These are phyloP conservation scores for Parazoanthus atlanticus DNA, from an alignment of 92 coral and sea anemone species.

Conservation along the genomic window DNA sequence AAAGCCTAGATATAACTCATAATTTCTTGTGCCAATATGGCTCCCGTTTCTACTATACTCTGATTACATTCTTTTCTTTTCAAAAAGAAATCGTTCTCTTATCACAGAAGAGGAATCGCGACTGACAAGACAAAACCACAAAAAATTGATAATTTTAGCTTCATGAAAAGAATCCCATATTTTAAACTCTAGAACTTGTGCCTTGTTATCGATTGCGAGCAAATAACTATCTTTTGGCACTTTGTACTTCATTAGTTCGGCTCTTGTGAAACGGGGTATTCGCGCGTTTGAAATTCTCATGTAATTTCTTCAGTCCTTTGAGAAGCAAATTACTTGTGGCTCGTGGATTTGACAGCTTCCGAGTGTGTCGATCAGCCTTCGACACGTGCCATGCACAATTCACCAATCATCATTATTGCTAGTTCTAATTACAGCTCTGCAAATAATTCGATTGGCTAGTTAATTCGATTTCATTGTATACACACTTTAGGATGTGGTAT, in stretches of 20 bases:
- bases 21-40: background rate
- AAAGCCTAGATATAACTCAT: background rate
- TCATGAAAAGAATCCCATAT: background rate
- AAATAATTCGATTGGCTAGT: slow-evolving; percentile 72
- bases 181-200: slow-evolving; percentile 9
- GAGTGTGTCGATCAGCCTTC: slow-evolving; percentile 53
- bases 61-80: background rate
- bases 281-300: background rate
- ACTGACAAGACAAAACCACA: slow-evolving; percentile 20
- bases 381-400: slow-evolving; percentile 78
- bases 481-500: slow-evolving; percentile 57
- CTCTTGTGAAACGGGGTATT: slow-evolving; percentile 11
- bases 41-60: background rate
- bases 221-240: slow-evolving; percentile 4
- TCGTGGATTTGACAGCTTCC: slow-evolving; percentile 57
- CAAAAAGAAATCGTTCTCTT: background rate
- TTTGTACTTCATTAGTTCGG: slow-evolving; percentile 21
- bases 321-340: slow-evolving; percentile 54
- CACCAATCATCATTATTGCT: slow-evolving; percentile 68
- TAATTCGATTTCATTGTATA: slow-evolving; percentile 76
- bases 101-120: slow-evolving; percentile 22
- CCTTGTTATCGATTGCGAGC: background rate
- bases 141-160: background rate
- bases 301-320: slow-evolving; percentile 19
- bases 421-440: slow-evolving; percentile 72